Base-by-base conservation (phyloP, 2,113 vertebrate species). In the Diphyllodes magnificus region DNA sequence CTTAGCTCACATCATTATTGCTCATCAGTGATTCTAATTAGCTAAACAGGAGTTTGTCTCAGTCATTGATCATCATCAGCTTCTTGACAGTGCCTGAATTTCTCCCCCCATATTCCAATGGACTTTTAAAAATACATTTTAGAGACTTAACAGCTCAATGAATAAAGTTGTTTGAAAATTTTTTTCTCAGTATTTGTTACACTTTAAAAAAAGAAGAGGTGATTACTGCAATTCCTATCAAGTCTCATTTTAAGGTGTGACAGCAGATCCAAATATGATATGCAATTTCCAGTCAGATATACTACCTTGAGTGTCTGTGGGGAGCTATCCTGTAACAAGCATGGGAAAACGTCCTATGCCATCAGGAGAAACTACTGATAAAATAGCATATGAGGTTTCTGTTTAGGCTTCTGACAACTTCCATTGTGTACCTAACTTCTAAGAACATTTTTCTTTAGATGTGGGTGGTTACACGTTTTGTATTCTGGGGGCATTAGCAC, bases 21-120 rank as follows among this genome's bases (percentile, higher is more conserved):
- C 98, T 98, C 97, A 98, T 98, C 98, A 98, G 98, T 98, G 97
- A 93, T 97, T 98, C 98, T 98, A 98, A 98, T 98, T 98, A 98
- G 98, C 97, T 98, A 98, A 98, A 98, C 97, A 98, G 97, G 97
- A 98, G 95, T 98, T 98, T 98, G 96, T 98, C 97, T 98, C 97
- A 97, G 98, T 98, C 98, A 98, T 98, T 98, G 98, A 98, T 98
- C 98, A 98, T 98, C 98, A 98, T 98, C 98, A 98, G 22, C 96
- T 97, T 97, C 97, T 97, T 98, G 98, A 98, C 98, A 98, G 96
- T 97, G 88, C 86, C 64, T 97, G 97, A 95, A 88, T 60, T 70
- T 1, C 0, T 1, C 19, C 24, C 15, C 16, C 9, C 18, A 31
- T 94, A 91, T 93, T 94, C 79, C 45, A 89, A 68, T 76, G 57